Conservation (phyloP, 2,113 vertebrate genomes). For the Redunca redunca region DNA sequence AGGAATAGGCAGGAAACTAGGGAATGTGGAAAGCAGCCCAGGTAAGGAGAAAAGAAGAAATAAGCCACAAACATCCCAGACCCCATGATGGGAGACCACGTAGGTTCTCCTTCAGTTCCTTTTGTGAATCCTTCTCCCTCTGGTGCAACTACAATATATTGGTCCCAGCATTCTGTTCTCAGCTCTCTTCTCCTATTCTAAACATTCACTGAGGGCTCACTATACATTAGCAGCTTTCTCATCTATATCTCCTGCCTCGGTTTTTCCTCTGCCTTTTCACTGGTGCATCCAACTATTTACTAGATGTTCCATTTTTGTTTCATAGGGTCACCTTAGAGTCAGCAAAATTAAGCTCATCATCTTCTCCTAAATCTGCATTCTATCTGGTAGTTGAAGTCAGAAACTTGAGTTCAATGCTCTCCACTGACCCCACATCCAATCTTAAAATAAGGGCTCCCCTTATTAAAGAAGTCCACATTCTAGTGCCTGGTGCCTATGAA, state of each 20-base stretch:
- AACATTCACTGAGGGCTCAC: background rate
- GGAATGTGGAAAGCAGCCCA: background rate
- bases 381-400: background rate
- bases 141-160: background rate
- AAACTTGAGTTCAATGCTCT: background rate
- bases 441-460: background rate
- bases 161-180: background rate
- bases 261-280: background rate
- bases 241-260: background rate
- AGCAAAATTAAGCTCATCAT: background rate
- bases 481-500: background rate
- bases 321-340: background rate
- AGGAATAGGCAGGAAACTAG: background rate
- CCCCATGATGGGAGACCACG: background rate
- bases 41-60: background rate
- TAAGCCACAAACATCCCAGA: background rate
- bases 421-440: background rate
- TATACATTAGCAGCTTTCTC: background rate
- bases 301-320: background rate
- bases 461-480: background rate
- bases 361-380: background rate
- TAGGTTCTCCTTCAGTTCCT: background rate
- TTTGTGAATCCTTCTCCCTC: background rate
- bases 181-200: background rate
- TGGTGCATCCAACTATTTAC: background rate